phyloP scores from a whole-genome alignment of 2,113 vertebrate genomes.

The Cyanoramphus novaezelandiae region DNA sequence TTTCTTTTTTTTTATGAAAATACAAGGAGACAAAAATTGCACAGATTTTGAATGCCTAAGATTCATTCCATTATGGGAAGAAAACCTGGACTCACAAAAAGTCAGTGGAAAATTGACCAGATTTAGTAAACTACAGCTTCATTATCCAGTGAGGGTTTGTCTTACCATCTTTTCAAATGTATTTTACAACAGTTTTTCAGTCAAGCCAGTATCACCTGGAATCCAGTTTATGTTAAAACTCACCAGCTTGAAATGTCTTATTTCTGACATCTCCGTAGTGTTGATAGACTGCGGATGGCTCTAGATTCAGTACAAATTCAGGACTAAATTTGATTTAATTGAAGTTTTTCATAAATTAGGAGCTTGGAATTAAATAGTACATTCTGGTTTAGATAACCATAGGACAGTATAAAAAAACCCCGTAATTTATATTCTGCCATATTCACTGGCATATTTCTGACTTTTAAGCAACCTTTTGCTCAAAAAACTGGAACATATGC shows the following conservation, averaged over 20 bases:
- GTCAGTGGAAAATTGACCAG: background rate
- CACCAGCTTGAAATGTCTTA: background rate
- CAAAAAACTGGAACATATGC: background rate
- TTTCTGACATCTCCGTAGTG: background rate
- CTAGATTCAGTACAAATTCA: background rate
- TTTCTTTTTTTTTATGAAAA: background rate
- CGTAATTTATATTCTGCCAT: background rate
- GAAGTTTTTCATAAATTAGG: background rate
- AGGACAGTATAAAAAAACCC: fast-evolving
- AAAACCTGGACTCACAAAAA: background rate
- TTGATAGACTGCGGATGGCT: background rate
- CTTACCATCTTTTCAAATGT: background rate
- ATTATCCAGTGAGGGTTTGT: background rate
- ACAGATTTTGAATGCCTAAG: background rate
- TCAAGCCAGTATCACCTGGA: background rate
- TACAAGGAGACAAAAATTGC: background rate
- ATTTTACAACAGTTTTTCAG: background rate
- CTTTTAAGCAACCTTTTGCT: background rate
- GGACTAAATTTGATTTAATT: background rate
- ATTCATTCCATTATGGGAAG: background rate
- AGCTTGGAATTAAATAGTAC: background rate
- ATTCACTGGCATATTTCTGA: background rate
- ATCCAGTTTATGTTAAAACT: background rate
- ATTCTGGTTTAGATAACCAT: background rate
- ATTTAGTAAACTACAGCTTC: background rate